Evolutionary conservation across 2,888 invertebrate species (phyloP).

Genomic region (Syrphus vitripennis): DNA sequence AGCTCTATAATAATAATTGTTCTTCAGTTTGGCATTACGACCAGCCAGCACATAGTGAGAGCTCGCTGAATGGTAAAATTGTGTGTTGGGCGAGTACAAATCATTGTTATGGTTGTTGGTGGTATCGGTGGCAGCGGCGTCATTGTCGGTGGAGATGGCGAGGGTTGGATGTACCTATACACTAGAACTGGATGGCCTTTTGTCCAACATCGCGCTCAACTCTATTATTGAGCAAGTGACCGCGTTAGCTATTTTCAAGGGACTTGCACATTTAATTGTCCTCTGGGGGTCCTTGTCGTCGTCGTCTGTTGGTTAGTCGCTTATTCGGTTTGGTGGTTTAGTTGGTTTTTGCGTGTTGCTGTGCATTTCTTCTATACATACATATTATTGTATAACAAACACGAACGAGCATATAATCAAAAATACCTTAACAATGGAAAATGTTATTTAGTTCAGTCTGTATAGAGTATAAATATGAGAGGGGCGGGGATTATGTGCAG

Average conservation of each 20-base stretch:
- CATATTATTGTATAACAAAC: slow-evolving; percentile 63
- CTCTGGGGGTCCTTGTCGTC: slow-evolving; percentile 39
- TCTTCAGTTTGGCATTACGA: slow-evolving; percentile 6
- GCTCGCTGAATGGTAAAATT: slow-evolving; percentile 60
- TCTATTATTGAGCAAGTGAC: slow-evolving; percentile 47
- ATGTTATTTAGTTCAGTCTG: slow-evolving; percentile 29
- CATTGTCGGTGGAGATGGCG: not conserved
- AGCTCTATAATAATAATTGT: slow-evolving; percentile 9
- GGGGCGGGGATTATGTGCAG: slow-evolving; percentile 66
- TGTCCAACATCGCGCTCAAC: slow-evolving; percentile 7
- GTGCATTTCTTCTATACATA: not conserved
- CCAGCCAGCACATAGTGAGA: not conserved
- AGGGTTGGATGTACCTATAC: not conserved
- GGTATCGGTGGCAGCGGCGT: not conserved
- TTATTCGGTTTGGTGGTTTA: slow-evolving; percentile 17
- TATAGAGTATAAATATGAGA: slow-evolving; percentile 48
- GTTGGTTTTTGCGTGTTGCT: slow-evolving; percentile 16
- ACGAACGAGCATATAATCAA: slow-evolving; percentile 54
- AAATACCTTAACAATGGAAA: slow-evolving; percentile 63
- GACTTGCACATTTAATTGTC: slow-evolving; percentile 64
- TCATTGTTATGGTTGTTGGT: slow-evolving; percentile 60
- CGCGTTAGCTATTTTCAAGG: slow-evolving; percentile 55
- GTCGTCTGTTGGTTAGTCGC: slow-evolving; percentile 36
- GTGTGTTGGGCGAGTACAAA: slow-evolving; percentile 69
- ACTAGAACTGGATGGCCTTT: slow-evolving; percentile 1